These are phyloP conservation scores for Hemithea aestivaria DNA, from an alignment of 2,888 invertebrate species.

Conservation along the genomic window DNA sequence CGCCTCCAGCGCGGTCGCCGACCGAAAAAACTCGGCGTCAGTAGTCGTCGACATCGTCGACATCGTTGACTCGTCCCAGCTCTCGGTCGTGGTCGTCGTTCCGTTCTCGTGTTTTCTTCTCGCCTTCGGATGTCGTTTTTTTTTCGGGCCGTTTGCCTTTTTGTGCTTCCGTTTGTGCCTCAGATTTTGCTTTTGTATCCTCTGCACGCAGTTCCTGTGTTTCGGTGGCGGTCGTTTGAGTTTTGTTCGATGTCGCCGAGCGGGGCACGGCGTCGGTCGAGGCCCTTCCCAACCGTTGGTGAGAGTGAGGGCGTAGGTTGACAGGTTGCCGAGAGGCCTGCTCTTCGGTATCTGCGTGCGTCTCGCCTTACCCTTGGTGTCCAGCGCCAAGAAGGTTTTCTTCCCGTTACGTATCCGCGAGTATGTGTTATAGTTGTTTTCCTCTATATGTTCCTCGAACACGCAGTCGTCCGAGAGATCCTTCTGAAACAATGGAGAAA, in stretches of 20 bases:
- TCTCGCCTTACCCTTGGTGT: constrained; percentile 85
- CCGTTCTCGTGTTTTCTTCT: constrained; percentile 71
- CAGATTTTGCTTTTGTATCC: constrained; percentile 67
- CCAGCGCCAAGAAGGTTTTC: constrained; percentile 88
- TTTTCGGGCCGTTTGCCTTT: constrained; percentile 69
- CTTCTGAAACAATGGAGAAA: constrained; percentile 84
- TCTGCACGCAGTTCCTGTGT: constrained; percentile 68
- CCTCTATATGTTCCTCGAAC: constrained; percentile 92
- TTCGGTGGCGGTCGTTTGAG: constrained; percentile 65
- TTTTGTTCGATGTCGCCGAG: constrained; percentile 65
- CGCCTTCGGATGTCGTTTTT: constrained; percentile 77
- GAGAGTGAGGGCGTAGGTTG: constrained; percentile 85
- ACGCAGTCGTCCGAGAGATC: constrained; percentile 91
- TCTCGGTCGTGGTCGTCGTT: constrained; percentile 70
- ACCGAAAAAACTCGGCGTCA: constrained; percentile 78
- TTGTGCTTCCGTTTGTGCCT: constrained; percentile 73
- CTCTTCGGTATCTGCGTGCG: constrained; percentile 84
- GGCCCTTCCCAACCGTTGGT: constrained; percentile 60
- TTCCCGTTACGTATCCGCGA: constrained; percentile 83
- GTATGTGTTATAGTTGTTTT: constrained; percentile 92
- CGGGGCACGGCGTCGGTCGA: constrained; percentile 56
- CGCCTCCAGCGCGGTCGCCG: constrained; percentile 78
- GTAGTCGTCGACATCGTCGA: constrained; percentile 74
- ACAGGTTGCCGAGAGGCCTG: constrained; percentile 84
- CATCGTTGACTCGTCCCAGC: constrained; percentile 75